phyloP scores from a whole-genome alignment of 2,888 invertebrate species.

The Xanthorhoe designata region DNA sequence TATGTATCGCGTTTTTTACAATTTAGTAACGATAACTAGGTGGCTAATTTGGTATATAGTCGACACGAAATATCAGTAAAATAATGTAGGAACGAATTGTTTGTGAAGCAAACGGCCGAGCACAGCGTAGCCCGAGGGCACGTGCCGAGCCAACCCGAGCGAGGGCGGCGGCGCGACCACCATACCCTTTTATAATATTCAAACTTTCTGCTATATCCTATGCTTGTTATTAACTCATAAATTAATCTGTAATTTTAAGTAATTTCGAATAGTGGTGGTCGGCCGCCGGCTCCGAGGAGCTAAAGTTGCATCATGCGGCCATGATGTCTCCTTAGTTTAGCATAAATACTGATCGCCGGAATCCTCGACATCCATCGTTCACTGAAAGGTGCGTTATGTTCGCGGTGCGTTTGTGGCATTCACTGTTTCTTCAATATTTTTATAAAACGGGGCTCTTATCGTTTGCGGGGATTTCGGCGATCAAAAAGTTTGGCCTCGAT shows the following conservation, averaged over 20 bases:
- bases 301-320: slow-evolving; percentile 83
- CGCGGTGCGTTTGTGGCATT: slow-evolving; percentile 15
- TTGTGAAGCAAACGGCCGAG: slow-evolving; percentile 54
- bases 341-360: slow-evolving; percentile 65
- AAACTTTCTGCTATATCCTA: slow-evolving; percentile 32
- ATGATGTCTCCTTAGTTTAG: slow-evolving; percentile 78
- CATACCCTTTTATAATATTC: slow-evolving; percentile 26
- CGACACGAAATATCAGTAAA: slow-evolving; percentile 58
- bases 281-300: slow-evolving; percentile 60
- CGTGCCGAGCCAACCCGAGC: slow-evolving; percentile 74
- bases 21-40: slow-evolving; percentile 47
- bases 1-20: slow-evolving; percentile 48
- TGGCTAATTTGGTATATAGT: slow-evolving; percentile 54
- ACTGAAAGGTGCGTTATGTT: slow-evolving; percentile 10
- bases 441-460: slow-evolving; percentile 14
- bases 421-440: slow-evolving; percentile 7
- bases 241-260: slow-evolving; percentile 33
- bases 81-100: slow-evolving; percentile 68
- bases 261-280: slow-evolving; percentile 43
- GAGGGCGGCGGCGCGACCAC: slow-evolving; percentile 52
- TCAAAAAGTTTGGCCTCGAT: slow-evolving; percentile 78
- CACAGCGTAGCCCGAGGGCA: slow-evolving; percentile 62
- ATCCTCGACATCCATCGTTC: slow-evolving; percentile 46
- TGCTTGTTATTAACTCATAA: slow-evolving; percentile 35
- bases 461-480: slow-evolving; percentile 45